phyloP scores from a whole-genome alignment of 1,140 invertebrate genomes.

The Drosophila nigrodunni region DNA sequence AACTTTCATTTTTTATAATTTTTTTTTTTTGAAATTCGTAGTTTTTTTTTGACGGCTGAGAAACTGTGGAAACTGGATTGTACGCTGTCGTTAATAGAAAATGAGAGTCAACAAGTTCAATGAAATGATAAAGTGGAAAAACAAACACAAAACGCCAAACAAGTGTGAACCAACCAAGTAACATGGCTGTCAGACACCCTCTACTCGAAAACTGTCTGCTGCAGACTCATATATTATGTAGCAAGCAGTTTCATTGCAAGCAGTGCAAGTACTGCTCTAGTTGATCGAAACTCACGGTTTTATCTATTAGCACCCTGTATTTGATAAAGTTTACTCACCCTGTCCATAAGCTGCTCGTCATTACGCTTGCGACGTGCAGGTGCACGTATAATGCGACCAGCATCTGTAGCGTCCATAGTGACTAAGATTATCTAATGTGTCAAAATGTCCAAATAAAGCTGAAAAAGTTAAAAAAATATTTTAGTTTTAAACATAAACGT shows the following conservation, averaged over 20 bases:
- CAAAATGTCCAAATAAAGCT: constrained; percentile 5
- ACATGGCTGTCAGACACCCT: background rate
- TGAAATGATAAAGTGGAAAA: constrained; percentile 45
- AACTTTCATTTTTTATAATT: constrained; percentile 43
- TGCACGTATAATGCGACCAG: constrained; percentile 75
- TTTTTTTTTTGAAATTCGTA: constrained; percentile 43
- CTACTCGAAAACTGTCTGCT: background rate
- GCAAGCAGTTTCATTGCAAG: constrained; percentile 3
- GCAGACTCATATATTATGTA: background rate
- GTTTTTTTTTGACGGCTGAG: constrained; percentile 19
- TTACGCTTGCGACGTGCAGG: constrained; percentile 77
- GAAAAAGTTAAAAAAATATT: background rate
- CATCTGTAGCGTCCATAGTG: constrained; percentile 75
- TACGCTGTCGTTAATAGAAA: constrained; percentile 47
- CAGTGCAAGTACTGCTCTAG: background rate
- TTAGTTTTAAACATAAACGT: no score
- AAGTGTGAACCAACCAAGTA: background rate
- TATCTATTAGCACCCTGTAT: background rate
- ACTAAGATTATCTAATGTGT: constrained; percentile 12
- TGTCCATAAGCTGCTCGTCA: constrained; percentile 77
- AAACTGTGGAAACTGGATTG: constrained; percentile 52
- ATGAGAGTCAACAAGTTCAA: constrained; percentile 46
- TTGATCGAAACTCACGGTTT: background rate
- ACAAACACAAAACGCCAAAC: background rate
- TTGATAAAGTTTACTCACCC: constrained; percentile 59